Conservation (phyloP, 2,113 vertebrate genomes). For the Sylvietta virens region DNA sequence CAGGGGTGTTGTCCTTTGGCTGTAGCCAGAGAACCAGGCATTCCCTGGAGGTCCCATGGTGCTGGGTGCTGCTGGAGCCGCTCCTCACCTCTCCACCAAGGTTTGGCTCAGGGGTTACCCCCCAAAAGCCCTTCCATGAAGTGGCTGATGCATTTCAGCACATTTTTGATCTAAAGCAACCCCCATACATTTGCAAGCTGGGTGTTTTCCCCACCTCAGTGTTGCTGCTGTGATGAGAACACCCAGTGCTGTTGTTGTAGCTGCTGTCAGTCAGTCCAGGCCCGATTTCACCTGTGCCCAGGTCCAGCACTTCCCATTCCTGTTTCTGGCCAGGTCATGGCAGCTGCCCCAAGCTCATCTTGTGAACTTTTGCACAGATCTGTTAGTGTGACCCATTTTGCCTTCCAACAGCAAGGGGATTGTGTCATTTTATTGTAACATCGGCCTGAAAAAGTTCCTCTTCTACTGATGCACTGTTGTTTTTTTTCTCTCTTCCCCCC, state of each 20-base stretch:
- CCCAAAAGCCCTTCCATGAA: not conserved
- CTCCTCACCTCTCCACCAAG: not conserved
- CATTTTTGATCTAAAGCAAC: not conserved
- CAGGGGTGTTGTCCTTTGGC: not conserved
- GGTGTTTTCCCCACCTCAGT: not conserved
- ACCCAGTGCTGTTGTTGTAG: not conserved
- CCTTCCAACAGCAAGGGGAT: conserved; percentile 13
- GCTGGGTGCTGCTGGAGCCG: not conserved
- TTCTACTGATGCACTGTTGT: conserved; percentile 73
- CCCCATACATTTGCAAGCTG: not conserved
- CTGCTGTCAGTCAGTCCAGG: not conserved
- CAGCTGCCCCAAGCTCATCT: conserved; percentile 26
- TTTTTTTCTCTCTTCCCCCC: conserved; percentile 55
- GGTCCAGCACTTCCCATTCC: not conserved
- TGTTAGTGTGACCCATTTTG: conserved; percentile 52
- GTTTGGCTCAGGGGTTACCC: not conserved
- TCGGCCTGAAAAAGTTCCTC: not conserved
- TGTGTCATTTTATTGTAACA: conserved; percentile 9
- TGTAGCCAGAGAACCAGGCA: not conserved
- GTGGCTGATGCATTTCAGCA: not conserved
- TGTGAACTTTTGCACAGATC: conserved; percentile 77
- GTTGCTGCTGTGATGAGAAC: not conserved
- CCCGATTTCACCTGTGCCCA: not conserved
- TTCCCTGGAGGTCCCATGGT: not conserved
- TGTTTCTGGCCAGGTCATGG: not conserved